Base-by-base conservation (phyloP, 2,113 vertebrate genomes). In the Scopus umbretta region DNA sequence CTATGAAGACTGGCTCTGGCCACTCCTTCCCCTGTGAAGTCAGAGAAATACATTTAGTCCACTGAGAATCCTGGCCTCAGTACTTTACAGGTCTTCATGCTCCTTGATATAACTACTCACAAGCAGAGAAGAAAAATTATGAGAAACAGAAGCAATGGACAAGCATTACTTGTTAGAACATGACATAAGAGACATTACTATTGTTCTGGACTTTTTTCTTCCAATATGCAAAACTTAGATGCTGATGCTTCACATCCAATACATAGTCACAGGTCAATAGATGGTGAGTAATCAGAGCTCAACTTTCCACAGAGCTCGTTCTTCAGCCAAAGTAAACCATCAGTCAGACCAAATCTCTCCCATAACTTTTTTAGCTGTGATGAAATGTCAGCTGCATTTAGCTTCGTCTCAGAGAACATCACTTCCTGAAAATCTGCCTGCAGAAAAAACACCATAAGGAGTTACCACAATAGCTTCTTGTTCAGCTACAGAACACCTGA, bases 201-300 rank as follows among this genome's bases (percentile, higher is more conserved):
- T 19, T 19, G 4, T 32, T 59, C 21, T 45, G 32, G 25, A 53
- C 4, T 23, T 81, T 63, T 71, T 72, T 68, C 58, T 76, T 76
- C 23, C 8, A 3, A 42, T 23, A 43, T 7, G 14, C n/a, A 87
- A 80, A 88, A 56, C 14, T 20, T 36, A 67, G n/a, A 58, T 59
- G 26, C 3, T 0, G 0, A 55, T 30, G 20, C 8, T 73, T 88
- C 43, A 55, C 0, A 2, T 40, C 29, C 20, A 32, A 72, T 53
- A 56, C 0, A 1, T 34, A 50, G 58, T 25, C 29, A 72, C 3
- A 72, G 34, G 52, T 72, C 58, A 81, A 88, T 47, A 81, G 45
- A 40, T 9, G 29, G 15, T 65, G 18, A 67, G 65, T 23, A 66
- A 83, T n/a, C 49, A 75, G 45, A 91, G 36, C 25, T 50, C 74